These are phyloP conservation scores for Eufriesea mexicana DNA, from an alignment of 1,140 invertebrate species.

Conservation along the genomic window DNA sequence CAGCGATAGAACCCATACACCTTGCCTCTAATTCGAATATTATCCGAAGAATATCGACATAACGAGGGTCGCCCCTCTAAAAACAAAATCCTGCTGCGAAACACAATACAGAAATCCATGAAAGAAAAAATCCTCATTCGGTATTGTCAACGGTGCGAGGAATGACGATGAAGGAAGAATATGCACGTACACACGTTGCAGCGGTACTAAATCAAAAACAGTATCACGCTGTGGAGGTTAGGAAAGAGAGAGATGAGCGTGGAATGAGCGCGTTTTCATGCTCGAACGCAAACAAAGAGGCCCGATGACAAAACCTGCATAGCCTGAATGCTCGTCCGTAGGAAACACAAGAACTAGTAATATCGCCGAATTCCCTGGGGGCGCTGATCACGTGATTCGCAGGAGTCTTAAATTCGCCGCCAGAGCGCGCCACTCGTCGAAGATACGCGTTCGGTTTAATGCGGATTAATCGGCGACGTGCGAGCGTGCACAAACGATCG, in stretches of 20 bases:
- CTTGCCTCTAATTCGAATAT: background rate
- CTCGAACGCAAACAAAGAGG: slow-evolving; percentile 75
- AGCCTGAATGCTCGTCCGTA: slow-evolving; percentile 70
- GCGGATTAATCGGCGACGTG: background rate
- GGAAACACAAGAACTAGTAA: slow-evolving; percentile 72
- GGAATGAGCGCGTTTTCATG: slow-evolving; percentile 73
- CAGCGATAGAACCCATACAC: background rate
- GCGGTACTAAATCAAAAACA: slow-evolving; percentile 57
- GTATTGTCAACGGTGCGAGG: slow-evolving; percentile 52
- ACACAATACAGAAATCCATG: slow-evolving; percentile 27
- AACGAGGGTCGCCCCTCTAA: background rate
- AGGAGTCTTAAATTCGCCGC: slow-evolving; percentile 70
- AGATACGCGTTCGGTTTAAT: background rate
- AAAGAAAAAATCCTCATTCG: slow-evolving; percentile 38
- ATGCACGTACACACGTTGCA: slow-evolving; percentile 26
- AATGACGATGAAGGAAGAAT: slow-evolving; percentile 48
- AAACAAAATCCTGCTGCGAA: background rate
- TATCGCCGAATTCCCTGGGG: slow-evolving; percentile 61
- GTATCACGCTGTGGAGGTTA: slow-evolving; percentile 54
- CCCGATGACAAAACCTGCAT: slow-evolving; percentile 76
- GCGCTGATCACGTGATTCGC: slow-evolving; percentile 44
- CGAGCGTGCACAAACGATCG: too few relatives aligned
- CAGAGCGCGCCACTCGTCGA: slow-evolving; percentile 17
- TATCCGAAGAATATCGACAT: slow-evolving; percentile 11
- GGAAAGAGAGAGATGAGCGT: slow-evolving; percentile 57